Percentiles rank a stretch among this genome's conserved stretches.
Conservation (phyloP, 1,140 invertebrate genomes). For the Pseudobourletiella spinata region DNA sequence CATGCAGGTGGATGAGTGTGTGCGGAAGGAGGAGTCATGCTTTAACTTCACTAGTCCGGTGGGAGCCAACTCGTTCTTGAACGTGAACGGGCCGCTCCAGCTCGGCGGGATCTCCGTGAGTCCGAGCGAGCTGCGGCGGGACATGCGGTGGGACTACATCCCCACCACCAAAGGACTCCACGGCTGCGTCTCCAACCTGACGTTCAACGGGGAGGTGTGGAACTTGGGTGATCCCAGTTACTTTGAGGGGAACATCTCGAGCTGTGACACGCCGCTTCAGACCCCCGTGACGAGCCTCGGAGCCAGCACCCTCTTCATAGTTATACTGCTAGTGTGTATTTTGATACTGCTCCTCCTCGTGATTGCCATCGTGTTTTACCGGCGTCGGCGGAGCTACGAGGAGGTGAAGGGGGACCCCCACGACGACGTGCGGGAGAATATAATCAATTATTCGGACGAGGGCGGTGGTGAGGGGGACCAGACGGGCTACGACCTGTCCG, state of each 20-base stretch:
- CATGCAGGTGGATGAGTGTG: constrained; percentile 34
- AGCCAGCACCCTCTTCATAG: constrained; percentile 70
- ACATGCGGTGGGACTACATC: constrained; percentile 52
- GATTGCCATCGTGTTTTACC: constrained; percentile 75
- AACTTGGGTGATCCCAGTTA: constrained; percentile 64
- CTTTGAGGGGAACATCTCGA: constrained; percentile 49
- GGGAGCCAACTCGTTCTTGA: constrained; percentile 60
- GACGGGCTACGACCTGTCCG: constrained; percentile 84
- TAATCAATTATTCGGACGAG: constrained; percentile 95
- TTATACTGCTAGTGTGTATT: constrained; percentile 72
- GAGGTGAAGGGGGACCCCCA: constrained; percentile 80
- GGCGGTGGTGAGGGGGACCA: constrained; percentile 89
- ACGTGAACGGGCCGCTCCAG: constrained; percentile 80
- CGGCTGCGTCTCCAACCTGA: constrained; percentile 79
- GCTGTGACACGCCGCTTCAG: constrained; percentile 59
- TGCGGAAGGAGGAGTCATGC: constrained; percentile 14
- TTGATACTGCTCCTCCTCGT: constrained; percentile 68
- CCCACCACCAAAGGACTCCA: constrained; percentile 59
- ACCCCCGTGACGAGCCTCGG: constrained; percentile 65
- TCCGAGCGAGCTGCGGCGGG: constrained; percentile 48
- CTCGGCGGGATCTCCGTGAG: constrained; percentile 67
- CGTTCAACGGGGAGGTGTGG: constrained; percentile 66
- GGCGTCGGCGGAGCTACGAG: constrained; percentile 59
- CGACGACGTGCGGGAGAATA: constrained; percentile 92
- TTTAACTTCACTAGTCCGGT: constrained; percentile 48